Evolutionary conservation across 2,888 invertebrate genomes (phyloP).

Genomic region (Caenorhabditis becei): DNA sequence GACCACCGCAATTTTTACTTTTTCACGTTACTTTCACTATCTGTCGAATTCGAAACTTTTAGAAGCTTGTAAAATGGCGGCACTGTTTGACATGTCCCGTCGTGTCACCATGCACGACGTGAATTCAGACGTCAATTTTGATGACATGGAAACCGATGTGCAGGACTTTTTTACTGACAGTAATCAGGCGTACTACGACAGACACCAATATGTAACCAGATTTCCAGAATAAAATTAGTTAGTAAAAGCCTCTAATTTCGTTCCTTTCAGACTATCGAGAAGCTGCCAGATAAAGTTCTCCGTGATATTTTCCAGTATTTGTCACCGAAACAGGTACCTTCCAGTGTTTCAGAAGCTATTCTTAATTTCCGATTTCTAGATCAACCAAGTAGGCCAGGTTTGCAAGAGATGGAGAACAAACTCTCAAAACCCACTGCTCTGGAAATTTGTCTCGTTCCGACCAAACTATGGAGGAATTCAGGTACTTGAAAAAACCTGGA

Average conservation of each 20-base stretch:
- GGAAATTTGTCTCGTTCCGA: slow-evolving; percentile 95
- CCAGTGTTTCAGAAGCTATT: background rate
- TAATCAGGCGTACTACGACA: slow-evolving; percentile 43
- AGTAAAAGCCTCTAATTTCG: background rate
- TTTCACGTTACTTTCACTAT: background rate
- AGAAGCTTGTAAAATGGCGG: slow-evolving; percentile 66
- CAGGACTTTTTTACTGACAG: slow-evolving; percentile 57
- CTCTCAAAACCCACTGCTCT: slow-evolving; percentile 94
- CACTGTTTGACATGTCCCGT: slow-evolving; percentile 79
- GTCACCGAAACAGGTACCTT: slow-evolving; percentile 63
- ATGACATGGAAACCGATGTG: slow-evolving; percentile 53
- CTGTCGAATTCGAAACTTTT: too few relatives aligned
- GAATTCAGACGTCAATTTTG: slow-evolving; percentile 54
- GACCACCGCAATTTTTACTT: background rate
- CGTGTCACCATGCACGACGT: slow-evolving; percentile 78
- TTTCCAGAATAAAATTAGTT: background rate
- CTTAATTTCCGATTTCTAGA: slow-evolving; percentile 49
- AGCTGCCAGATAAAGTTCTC: slow-evolving; percentile 96
- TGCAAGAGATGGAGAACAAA: slow-evolving; percentile 97
- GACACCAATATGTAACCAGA: slow-evolving; percentile 44
- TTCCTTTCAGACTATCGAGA: slow-evolving; percentile 80
- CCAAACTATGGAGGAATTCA: slow-evolving; percentile 97
- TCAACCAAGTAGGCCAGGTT: slow-evolving; percentile 86
- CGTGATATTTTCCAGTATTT: slow-evolving; percentile 87
- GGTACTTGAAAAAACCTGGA: slow-evolving; percentile 84